Evolutionary conservation across 2,797 vertebrate species (phyloP).

Genomic region (Mycteria americana): DNA sequence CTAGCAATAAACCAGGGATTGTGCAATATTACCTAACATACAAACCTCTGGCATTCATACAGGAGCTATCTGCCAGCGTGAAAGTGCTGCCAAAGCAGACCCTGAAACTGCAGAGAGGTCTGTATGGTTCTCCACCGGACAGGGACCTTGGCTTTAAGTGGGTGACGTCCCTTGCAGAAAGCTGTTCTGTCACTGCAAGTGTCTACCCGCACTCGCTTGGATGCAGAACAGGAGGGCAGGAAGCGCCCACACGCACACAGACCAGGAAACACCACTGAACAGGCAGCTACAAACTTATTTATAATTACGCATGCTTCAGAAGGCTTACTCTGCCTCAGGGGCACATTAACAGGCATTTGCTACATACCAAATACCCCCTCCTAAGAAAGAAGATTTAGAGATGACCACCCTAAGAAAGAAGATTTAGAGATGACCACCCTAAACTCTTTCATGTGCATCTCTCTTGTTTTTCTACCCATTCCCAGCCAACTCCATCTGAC

Average conservation of each 20-base stretch:
- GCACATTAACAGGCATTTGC: not conserved
- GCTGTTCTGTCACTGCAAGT: fast-evolving
- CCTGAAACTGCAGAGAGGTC: too few relatives aligned
- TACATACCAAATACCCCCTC: not conserved
- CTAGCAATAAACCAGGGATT: fast-evolving
- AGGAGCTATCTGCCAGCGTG: not conserved
- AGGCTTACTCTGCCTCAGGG: not conserved
- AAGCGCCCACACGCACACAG: fast-evolving
- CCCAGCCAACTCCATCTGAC: not conserved
- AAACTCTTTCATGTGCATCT: not conserved
- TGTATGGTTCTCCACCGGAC: fast-evolving
- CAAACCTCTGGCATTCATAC: not conserved
- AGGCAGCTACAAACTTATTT: not conserved
- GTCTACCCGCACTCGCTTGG: fast-evolving
- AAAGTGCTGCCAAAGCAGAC: not conserved
- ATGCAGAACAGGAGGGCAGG: not conserved
- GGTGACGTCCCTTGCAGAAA: fast-evolving
- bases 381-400: not conserved
- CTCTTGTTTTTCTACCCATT: not conserved
- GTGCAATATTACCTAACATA: not conserved
- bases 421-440: not conserved
- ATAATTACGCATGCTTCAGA: not conserved
- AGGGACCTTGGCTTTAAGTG: not conserved
- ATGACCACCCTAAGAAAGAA: too few relatives aligned
- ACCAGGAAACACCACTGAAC: not conserved